Base-by-base conservation (phyloP, 2,888 invertebrate genomes). In the Xestia ashworthii region DNA sequence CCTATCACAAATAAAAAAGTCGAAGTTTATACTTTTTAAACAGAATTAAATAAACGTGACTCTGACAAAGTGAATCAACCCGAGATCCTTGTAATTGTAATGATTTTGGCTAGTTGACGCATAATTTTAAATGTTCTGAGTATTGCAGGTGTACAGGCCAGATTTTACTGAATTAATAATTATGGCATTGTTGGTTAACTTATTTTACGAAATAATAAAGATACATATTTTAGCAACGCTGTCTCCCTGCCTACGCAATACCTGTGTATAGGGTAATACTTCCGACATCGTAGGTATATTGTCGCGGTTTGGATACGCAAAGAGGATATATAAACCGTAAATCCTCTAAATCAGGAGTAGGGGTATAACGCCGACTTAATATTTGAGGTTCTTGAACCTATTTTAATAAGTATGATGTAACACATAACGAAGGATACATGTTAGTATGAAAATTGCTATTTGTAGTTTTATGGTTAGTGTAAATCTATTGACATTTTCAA, bases 321-420 rank as follows among this genome's bases (percentile, higher is more conserved):
- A 85, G 85, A 72, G 78, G 79, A 83, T 78, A 85, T 76, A 77
- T 78, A 79, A 74, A 80, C 76, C 79, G 79, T 83, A 85, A 85
- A 81, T 77, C 81, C 83, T 46, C 77, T 73, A 81, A 79, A 81
- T 74, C 78, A 83, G 70, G 72, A 64, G 66, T 66, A 76, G 74
- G 68, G 87, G 71, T 62, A 75, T 71, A 53, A 69, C 64, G n/a
- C 66, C 72, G 72, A n/a, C 69, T 74, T 75, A 69, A 85, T 70
- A 80, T 78, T 73, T 75, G 62, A 83, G 71, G 55, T 67, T 74
- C 50, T 71, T 70, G 71, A 85, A 77, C 76, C 73, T 60, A 68
- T 77, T 87, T 85, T 82, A 87, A 80, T 82, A 86, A 72, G 53
- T 22, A 48, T n/a, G 11, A 25, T 62, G n/a, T 65, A n/a, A 70